Evolutionary conservation across 2,113 vertebrate species (phyloP), one percentile per base, ranked within the genome.

Genomic region (Elaphurus davidianus): DNA sequence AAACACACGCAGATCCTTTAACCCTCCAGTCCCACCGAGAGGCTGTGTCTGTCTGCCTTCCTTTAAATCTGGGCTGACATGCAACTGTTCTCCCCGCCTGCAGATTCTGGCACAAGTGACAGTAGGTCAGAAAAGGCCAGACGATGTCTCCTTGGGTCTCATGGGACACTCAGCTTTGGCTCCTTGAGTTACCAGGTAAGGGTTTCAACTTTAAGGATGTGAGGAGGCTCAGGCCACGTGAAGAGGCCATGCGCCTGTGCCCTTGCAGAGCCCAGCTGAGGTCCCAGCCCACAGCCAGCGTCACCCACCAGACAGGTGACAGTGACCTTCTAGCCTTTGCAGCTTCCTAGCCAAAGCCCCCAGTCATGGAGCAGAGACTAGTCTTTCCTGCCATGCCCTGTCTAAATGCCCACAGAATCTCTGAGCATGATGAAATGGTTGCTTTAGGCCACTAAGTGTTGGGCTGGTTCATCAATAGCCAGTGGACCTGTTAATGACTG

Each of bases 331-430:
- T 50, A 2, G 57, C 43, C 60, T 16, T 0, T 2, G 27, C 12
- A 12, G 9, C 55, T 19, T 82, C 67, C n/a, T 59, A 21, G 19
- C 9, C 1, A 16, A 71, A 27, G 7, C 21, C 45, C 30, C n/a
- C 11, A n/a, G 1, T 2, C 19, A 6, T 0, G 0, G 90, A 59
- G 19, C 67, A 50, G 43, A 67, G 19, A 6, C 5, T 6, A 2
- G 19, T 23, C 50, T 5, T 1, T 33, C 36, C 36, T 76, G 47
- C 87, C 11, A 13, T 1, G 9, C 25, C 67, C 83, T 30, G 28
- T 17, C 85, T 79, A 36, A 16, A 36, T 36, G 36, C 45, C 45
- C 57, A 10, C 0, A 6, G 67, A 4, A 3, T 21, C 25, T 33
- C 12, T 9, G 36, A 40, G 33, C n/a, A 0, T 19, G 47, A 78